phyloP scores from a whole-genome alignment of 2,113 vertebrate genomes.

The Philantomba maxwellii region DNA sequence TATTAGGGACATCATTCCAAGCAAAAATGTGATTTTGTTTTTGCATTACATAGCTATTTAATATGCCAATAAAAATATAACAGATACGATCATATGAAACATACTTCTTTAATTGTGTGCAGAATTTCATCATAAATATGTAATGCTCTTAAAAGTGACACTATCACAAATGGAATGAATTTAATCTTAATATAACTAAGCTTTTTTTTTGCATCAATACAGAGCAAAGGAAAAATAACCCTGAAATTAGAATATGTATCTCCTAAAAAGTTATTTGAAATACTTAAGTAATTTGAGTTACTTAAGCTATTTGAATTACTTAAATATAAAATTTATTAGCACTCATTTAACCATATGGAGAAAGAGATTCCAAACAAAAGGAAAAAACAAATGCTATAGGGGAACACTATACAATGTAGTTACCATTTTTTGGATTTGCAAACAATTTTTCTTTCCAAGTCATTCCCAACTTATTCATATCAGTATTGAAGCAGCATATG shows the following conservation, averaged over 20 bases:
- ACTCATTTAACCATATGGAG: not conserved
- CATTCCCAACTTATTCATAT: constrained; percentile 35
- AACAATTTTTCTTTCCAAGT: constrained; percentile 19
- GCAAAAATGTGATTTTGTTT: not conserved
- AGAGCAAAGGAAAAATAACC: not conserved
- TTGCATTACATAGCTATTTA: not conserved
- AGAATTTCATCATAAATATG: not conserved
- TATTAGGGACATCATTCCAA: not conserved
- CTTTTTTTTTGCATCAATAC: not conserved
- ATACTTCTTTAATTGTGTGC: not conserved
- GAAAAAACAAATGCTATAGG: not conserved
- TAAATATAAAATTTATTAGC: not conserved
- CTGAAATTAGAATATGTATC: not conserved
- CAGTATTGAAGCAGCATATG: constrained; percentile 54
- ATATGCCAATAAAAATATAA: not conserved
- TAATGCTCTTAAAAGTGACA: constrained; percentile 4
- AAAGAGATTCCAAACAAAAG: not conserved
- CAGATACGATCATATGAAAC: not conserved
- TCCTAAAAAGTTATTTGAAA: not conserved
- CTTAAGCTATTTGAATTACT: not conserved
- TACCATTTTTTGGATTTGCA: constrained; percentile 10
- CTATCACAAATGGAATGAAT: not conserved
- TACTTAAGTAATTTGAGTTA: not conserved
- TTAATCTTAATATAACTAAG: constrained; percentile 9
- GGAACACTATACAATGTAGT: not conserved